A percentile compares a stretch with the other conserved stretches of the same genome.
Evolutionary conservation across 2,113 vertebrate genomes (phyloP).

Genomic region (Baryphthengus martii): DNA sequence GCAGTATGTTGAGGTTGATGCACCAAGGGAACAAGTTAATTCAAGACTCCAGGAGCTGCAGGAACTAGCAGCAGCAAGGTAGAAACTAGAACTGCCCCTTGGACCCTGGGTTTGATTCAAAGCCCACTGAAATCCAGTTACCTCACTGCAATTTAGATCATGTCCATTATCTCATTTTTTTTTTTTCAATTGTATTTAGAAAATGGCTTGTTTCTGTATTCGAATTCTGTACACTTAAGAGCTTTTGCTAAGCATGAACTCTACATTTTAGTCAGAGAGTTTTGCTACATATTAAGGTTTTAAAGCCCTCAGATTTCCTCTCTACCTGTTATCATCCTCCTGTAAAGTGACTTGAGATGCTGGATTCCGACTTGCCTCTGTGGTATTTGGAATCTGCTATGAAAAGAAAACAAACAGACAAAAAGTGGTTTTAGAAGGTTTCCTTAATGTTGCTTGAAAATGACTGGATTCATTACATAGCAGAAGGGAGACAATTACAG

Average conservation of each 20-base stretch:
- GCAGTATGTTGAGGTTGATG: slow-evolving; percentile 64
- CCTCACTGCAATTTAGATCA: not conserved
- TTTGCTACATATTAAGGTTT: not conserved
- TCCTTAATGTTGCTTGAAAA: not conserved
- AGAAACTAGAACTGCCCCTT: not conserved
- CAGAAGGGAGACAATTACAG: not conserved
- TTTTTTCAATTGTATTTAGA: not conserved
- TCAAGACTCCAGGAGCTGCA: slow-evolving; percentile 73
- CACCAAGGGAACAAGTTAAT: slow-evolving; percentile 67
- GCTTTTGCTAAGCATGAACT: not conserved
- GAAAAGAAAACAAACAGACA: not conserved
- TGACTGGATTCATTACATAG: not conserved
- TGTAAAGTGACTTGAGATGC: not conserved
- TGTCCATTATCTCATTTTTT: not conserved
- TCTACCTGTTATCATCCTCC: not conserved
- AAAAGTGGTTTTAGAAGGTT: not conserved
- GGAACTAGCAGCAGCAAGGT: slow-evolving; percentile 77
- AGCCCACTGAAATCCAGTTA: not conserved
- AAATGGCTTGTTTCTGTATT: not conserved
- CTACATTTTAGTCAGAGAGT: not conserved
- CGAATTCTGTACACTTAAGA: not conserved
- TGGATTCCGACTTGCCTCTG: not conserved
- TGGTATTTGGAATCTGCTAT: not conserved
- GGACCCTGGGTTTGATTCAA: not conserved
- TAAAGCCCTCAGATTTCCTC: not conserved